Conservation (phyloP, 1,140 invertebrate genomes). For the Drosophila pruinosa region DNA sequence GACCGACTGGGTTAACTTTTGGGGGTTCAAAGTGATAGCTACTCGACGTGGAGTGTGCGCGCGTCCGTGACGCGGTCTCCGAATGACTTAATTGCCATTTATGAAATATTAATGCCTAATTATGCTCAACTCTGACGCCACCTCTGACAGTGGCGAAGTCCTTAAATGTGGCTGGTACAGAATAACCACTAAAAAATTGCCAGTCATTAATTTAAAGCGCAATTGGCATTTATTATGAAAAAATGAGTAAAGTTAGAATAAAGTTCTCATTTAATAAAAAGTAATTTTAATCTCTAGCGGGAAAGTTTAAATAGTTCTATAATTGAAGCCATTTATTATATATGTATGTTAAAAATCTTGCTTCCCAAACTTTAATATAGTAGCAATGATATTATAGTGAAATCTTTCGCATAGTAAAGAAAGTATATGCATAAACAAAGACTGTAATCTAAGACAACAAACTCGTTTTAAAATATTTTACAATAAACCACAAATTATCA, state of each 20-base stretch:
- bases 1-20: conserved; percentile 37
- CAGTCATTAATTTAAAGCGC: conserved; percentile 13
- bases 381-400: too few species aligned
- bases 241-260: neutral
- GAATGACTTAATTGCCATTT: conserved; percentile 57
- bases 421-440: too few species aligned
- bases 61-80: conserved; percentile 17
- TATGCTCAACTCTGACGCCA: conserved; percentile 48
- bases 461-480: too few species aligned
- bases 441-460: too few species aligned
- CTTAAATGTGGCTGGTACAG: neutral
- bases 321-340: neutral
- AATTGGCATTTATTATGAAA: neutral
- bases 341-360: too few species aligned
- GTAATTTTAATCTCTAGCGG: neutral
- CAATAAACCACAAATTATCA: too few species aligned
- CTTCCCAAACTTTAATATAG: too few species aligned
- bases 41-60: neutral
- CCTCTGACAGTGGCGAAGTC: neutral
- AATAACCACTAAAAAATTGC: conserved; percentile 14
- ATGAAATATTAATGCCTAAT: conserved; percentile 79
- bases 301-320: too few species aligned
- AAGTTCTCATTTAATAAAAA: neutral
- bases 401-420: too few species aligned
- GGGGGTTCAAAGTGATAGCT: neutral